Base-by-base conservation (phyloP, 1,140 invertebrate species). In the Bombus terrestris region DNA sequence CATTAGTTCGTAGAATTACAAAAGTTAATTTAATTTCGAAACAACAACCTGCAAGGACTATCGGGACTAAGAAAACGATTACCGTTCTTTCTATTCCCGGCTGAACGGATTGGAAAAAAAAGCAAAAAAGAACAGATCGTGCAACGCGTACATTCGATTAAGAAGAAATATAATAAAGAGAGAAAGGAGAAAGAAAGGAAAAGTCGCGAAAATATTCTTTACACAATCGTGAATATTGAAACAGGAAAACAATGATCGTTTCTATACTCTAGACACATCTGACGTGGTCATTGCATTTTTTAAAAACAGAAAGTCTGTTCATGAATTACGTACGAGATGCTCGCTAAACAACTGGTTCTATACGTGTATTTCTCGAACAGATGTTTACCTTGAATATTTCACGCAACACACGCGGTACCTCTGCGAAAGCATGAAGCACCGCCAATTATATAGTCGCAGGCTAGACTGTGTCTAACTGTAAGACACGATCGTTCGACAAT, bases 281-380 rank as follows among this genome's bases (percentile, higher is more conserved):
- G 64, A 79, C 62, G 41, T 53, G 64, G 64, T 68, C 57, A 39
- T 71, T 41, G 53, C 53, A 77, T 32, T 69, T 83, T 76, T 83
- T 32, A 80, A 62, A 59, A 15, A 15, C 28, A n/a, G 35, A 71
- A 47, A 72, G 3, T 72, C 35, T 25, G n/a, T 62, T 72, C 37
- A 8, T 53, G 22, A 79, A 78, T 39, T 32, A 78, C 25, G 22
- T 69, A 77, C 43, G 41, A 57, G 25, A 39, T 47, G 3, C 15
- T 57, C 9, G n/a, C 47, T 69, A 81, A 68, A 13, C 37, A 35
- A 68, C 43, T 13, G 37, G n/a, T 22, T 53, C 35, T 41, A 75
- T 32, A 62, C n/a, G 35, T 37, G 18, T 78, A 28, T 64, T 64
- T 81, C 35, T 32, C 35, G 32, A 66, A 81, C 69, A 74, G 68